These are phyloP conservation scores for Drosophila elegans DNA, from an alignment of 1,140 invertebrate genomes.

Conservation along the genomic window DNA sequence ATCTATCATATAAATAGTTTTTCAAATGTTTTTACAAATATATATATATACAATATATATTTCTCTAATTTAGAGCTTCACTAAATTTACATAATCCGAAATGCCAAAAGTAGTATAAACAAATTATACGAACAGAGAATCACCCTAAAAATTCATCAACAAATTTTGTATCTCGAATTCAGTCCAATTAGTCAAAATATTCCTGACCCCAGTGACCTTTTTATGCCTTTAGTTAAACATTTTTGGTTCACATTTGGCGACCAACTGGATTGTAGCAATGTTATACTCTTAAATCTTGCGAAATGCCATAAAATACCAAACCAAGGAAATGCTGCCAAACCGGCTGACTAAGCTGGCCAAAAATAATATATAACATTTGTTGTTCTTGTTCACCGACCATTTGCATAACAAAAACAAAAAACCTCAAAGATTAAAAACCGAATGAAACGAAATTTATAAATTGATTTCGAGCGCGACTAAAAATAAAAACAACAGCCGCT, in stretches of 20 bases:
- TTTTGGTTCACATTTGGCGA: slow-evolving; percentile 18
- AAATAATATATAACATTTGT: slow-evolving; percentile 61
- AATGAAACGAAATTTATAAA: slow-evolving; percentile 71
- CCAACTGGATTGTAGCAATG: slow-evolving; percentile 10
- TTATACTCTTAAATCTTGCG: slow-evolving; percentile 41
- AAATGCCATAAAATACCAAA: slow-evolving; percentile 44
- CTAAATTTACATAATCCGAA: not conserved
- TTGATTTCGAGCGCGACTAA: slow-evolving; percentile 58
- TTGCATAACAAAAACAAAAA: slow-evolving; percentile 58
- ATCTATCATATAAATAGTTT: too few relatives aligned
- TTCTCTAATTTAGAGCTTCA: not conserved
- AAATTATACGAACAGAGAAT: too few relatives aligned
- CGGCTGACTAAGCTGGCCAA: slow-evolving; percentile 59
- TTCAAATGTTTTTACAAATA: too few relatives aligned
- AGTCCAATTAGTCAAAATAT: slow-evolving; percentile 15
- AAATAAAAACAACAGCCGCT: slow-evolving; percentile 42
- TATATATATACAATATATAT: not conserved
- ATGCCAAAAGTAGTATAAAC: too few relatives aligned
- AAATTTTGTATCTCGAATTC: not conserved
- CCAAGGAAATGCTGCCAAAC: slow-evolving; percentile 78
- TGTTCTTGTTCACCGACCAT: slow-evolving; percentile 19
- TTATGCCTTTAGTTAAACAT: slow-evolving; percentile 12
- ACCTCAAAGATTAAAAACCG: slow-evolving; percentile 35
- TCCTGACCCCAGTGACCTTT: slow-evolving; percentile 35
- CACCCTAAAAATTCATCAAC: not conserved